phyloP scores from a whole-genome alignment of 2,797 vertebrate genomes.

The Arrhamphus sclerolepis region DNA sequence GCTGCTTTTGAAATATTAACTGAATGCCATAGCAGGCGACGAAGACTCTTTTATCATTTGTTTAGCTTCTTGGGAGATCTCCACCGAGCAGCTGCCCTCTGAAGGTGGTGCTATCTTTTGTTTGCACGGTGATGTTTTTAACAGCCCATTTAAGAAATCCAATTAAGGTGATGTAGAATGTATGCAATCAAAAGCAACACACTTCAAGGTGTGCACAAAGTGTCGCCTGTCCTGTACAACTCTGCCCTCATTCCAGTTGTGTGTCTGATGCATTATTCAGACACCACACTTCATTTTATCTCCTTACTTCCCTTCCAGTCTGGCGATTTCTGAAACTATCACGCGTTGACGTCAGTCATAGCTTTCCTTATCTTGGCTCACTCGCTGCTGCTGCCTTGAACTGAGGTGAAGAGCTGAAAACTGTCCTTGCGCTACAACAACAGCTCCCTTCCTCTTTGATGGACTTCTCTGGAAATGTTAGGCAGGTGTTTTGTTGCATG shows the following conservation, averaged over 20 bases:
- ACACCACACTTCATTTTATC: constrained; percentile 58
- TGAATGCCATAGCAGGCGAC: constrained; percentile 35
- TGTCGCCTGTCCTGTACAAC: neutral
- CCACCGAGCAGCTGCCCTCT: neutral
- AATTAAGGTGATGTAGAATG: too few relatives aligned
- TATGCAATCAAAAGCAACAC: too few relatives aligned
- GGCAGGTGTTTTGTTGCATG: constrained; percentile 25
- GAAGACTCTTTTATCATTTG: constrained; percentile 19
- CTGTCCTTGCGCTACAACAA: too few relatives aligned
- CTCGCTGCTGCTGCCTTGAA: constrained; percentile 1
- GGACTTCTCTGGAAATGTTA: constrained; percentile 22
- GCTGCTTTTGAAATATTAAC: constrained; percentile 60
- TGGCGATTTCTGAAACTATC: constrained; percentile 61
- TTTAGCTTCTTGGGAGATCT: constrained; percentile 10
- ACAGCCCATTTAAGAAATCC: too few relatives aligned
- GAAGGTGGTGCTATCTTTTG: neutral
- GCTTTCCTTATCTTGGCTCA: constrained; percentile 1
- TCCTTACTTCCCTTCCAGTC: constrained; percentile 37
- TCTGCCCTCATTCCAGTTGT: constrained; percentile 32
- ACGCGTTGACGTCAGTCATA: constrained; percentile 46
- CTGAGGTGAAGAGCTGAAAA: too few relatives aligned
- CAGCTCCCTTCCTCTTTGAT: constrained; percentile 3
- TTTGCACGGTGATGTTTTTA: neutral
- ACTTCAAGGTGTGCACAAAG: too few relatives aligned
- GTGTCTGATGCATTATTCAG: constrained; percentile 68